Evolutionary conservation across 2,888 invertebrate genomes (phyloP), one percentile per base, ranked within the genome.

Genomic region (Polyommatus iphigenia): DNA sequence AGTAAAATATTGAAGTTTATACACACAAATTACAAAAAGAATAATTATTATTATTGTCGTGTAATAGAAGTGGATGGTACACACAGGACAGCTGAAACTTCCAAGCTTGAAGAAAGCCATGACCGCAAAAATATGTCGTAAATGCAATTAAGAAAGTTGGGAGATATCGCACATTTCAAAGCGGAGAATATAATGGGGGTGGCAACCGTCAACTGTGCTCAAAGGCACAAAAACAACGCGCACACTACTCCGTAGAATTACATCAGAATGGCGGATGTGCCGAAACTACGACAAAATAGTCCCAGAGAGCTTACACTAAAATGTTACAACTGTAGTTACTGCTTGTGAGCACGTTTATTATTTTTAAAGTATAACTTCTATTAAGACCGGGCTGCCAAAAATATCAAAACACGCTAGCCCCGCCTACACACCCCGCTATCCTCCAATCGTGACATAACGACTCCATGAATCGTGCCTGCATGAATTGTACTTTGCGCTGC

Each of bases 121-220:
- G 29, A 32, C 67, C 67, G 67, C 67, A 67, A 29, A 67, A 67
- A 67, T 67, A 67, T 32, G 67, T 32, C 20, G 67, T 67, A 67
- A 67, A 67, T 8, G 67, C 67, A 67, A 67, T 67, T 67, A 67
- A 67, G 67, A 29, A 29, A 67, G 67, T 67, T 67, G 18, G 29
- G 29, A 67, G 67, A 67, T 67, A 67, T 62, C 62, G 20, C 29
- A 67, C 46, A 73, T 41, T 41, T 46, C 73, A 73, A 73, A 73
- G 41, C 73, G 46, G 13, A 20, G 41, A 46, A 73, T 20, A 73
- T 67, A 67, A 67, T 20, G 20, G 46, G 41, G 3, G 41, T 15
- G 46, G 41, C 72, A 72, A 72, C 72, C 36, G 41, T 41, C 41
- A 41, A 41, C 72, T 62, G 24, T 62, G 13, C 62, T 62, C 24